Base-by-base conservation (phyloP, 2,113 vertebrate species). In the Emydura subglobosa region DNA sequence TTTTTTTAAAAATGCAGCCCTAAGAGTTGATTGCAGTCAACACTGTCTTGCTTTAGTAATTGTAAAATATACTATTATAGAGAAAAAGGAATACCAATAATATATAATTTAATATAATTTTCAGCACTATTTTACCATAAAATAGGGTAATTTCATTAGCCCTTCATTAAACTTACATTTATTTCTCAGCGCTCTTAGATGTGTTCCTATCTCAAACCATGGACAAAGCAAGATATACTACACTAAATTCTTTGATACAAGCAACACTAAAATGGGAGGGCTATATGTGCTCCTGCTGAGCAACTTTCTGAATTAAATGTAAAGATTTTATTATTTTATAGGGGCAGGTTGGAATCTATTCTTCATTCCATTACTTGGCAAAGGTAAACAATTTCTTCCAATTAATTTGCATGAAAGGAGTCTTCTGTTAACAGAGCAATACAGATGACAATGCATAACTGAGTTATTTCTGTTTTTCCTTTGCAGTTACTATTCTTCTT, bases 91-190 rank as follows among this genome's bases (percentile, higher is more conserved):
- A 82, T 84, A 39, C 3, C 3, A 3, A 0, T 31, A 3, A 79
- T 96, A 74, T 88, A 91, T 13, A 84, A 91, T 74, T 74, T 85
- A 7, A 83, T 91, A 44, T 90, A 4, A 34, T 81, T 91, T 94
- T 86, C 87, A 91, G 82, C 83, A 88, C 25, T 27, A 65, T 47
- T 61, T 94, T 93, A 92, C 83, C 91, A 90, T 88, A 90, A 29
- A 59, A 59, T 59, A 59, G 29, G 24, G 29, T 29, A 12, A 25
- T 27, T 59, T 59, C 24, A 59, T 59, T 59, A 27, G 4, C 55
- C 55, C 10, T 57, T 57, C 25, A 27, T 59, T 59, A 59, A 59
- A 59, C 57, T 29, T 12, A 25, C 29, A 29, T 59, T 59, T 7
- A 50, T 61, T 86, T 96, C 65, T 84, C 47, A 89, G 44, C 44